Evolutionary conservation across 2,113 vertebrate species (phyloP).

Genomic region (Calonectris borealis): DNA sequence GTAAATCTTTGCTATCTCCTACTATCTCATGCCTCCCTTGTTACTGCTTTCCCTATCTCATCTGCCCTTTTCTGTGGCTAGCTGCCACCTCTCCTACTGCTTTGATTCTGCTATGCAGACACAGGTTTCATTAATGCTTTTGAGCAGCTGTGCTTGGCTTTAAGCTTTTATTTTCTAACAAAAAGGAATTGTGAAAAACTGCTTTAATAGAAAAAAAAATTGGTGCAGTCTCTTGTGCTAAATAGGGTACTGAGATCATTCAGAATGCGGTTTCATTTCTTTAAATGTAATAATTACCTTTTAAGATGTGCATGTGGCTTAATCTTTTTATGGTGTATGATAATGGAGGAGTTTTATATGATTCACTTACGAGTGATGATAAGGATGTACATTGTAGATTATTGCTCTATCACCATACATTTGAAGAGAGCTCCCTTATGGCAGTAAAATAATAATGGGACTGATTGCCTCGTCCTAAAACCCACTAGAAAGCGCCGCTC

Average conservation of each 20-base stretch:
- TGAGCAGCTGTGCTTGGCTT: slow-evolving; percentile 28
- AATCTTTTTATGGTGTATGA: slow-evolving; percentile 16
- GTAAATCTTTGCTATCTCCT: slow-evolving; percentile 4
- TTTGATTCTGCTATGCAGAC: neutral
- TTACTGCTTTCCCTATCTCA: slow-evolving; percentile 1
- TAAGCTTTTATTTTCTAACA: slow-evolving; percentile 47
- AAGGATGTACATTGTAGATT: slow-evolving; percentile 18
- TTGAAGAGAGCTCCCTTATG: slow-evolving; percentile 5
- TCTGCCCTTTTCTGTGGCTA: slow-evolving; percentile 17
- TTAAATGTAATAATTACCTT: slow-evolving; percentile 33
- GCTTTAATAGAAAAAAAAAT: slow-evolving; percentile 21
- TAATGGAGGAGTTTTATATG: slow-evolving; percentile 32
- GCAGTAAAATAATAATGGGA: slow-evolving; percentile 3
- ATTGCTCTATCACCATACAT: slow-evolving; percentile 7
- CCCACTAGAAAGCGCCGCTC: neutral
- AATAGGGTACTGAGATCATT: slow-evolving; percentile 19
- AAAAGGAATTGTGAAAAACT: slow-evolving; percentile 17
- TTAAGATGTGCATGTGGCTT: neutral
- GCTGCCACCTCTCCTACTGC: slow-evolving; percentile 20
- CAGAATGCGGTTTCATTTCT: slow-evolving; percentile 14
- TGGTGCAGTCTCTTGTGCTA: neutral
- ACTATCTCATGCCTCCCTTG: neutral
- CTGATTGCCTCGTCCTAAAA: neutral
- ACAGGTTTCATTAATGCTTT: slow-evolving; percentile 34
- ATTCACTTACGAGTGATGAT: slow-evolving; percentile 12